Evolutionary conservation across 1,140 invertebrate species (phyloP).

Genomic region (Drosophila equinoxialis): DNA sequence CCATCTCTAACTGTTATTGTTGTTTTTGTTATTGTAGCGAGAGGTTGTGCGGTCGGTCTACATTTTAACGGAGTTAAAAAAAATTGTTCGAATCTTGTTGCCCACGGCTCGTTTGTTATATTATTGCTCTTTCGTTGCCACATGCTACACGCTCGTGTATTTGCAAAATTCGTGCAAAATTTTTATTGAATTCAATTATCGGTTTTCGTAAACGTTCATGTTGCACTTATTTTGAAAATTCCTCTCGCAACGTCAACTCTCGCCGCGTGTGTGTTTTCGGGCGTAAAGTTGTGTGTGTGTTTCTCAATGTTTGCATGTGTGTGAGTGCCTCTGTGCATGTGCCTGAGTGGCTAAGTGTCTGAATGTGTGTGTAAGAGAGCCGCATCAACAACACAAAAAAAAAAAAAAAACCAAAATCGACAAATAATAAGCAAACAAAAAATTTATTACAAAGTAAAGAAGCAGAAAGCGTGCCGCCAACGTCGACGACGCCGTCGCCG

Average conservation of each 20-base stretch:
- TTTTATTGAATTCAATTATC: background rate
- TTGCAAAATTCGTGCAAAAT: conserved; percentile 8
- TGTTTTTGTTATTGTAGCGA: too few relatives aligned
- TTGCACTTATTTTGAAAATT: background rate
- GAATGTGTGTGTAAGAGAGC: conserved; percentile 58
- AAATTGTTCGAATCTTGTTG: too few relatives aligned
- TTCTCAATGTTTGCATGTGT: conserved; percentile 31
- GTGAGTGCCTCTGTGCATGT: conserved; percentile 27
- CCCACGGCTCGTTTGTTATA: background rate
- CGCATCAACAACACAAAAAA: conserved; percentile 44
- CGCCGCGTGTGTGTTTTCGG: conserved; percentile 13
- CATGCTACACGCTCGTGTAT: too few relatives aligned
- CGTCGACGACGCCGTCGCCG: conserved; percentile 7
- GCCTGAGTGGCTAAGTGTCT: conserved; percentile 32
- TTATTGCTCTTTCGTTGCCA: too few relatives aligned
- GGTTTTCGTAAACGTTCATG: background rate
- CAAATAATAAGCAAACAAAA: conserved; percentile 64
- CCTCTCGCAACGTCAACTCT: background rate
- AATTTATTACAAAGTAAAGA: conserved; percentile 47
- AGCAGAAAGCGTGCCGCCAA: conserved; percentile 58
- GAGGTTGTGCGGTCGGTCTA: too few relatives aligned
- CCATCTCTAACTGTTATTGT: too few relatives aligned
- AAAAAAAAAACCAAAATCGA: conserved; percentile 69
- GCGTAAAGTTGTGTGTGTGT: conserved; percentile 11
- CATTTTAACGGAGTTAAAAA: too few relatives aligned